A percentile compares a stretch with the other conserved stretches of the same genome.
Conservation (phyloP, 2,797 vertebrate genomes). For the Cryptoprocta ferox region DNA sequence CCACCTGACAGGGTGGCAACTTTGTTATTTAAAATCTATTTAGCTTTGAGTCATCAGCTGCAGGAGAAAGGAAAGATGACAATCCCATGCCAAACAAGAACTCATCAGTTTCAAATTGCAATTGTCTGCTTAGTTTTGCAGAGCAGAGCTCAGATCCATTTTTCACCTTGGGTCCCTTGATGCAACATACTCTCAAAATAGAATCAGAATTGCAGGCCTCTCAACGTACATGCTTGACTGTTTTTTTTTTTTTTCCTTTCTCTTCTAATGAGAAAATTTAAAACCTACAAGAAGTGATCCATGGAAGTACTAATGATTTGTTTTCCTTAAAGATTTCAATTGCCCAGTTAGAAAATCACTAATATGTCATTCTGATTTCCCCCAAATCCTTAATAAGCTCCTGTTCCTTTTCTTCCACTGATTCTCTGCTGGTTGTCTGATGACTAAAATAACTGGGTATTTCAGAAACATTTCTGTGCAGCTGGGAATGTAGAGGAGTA, state of each 20-base stretch:
- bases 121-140: not conserved
- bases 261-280: constrained; percentile 74
- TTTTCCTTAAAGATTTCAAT: constrained; percentile 62
- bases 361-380: constrained; percentile 63
- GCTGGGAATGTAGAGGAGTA: constrained; percentile 23
- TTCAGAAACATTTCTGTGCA: constrained; percentile 60
- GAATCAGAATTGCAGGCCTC: constrained; percentile 75
- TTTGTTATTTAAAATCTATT: not conserved
- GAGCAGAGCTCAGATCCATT: not conserved
- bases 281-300: constrained; percentile 1
- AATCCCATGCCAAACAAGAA: not conserved
- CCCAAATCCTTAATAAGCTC: not conserved
- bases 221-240: constrained; percentile 53
- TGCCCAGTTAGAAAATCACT: constrained; percentile 55
- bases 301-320: constrained; percentile 41
- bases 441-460: constrained; percentile 42
- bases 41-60: not conserved
- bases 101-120: not conserved
- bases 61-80: not conserved
- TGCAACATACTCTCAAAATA: constrained; percentile 76
- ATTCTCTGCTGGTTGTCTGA: constrained; percentile 2
- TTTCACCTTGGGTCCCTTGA: constrained; percentile 64
- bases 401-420: not conserved
- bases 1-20: not conserved
- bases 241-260: constrained; percentile 52